Conservation (phyloP, 2,888 invertebrate species). For the Xanthostigma xanthostigma region DNA sequence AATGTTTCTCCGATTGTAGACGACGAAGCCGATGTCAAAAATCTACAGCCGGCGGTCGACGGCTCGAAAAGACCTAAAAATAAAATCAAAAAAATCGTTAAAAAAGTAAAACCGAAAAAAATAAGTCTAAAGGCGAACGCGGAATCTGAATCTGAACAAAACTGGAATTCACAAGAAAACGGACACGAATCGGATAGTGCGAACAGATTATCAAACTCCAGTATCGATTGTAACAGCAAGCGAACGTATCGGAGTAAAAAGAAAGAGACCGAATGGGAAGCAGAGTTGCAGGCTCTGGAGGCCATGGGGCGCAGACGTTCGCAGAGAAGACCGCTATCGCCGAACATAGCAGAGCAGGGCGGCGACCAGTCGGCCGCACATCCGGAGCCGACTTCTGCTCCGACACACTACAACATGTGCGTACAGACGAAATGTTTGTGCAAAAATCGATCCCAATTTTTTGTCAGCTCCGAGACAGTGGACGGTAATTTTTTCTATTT, state of each 20-base stretch:
- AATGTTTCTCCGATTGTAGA: background rate
- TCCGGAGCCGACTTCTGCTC: constrained; percentile 17
- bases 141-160: too few relatives aligned
- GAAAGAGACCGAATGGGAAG: background rate
- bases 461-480: constrained; percentile 12
- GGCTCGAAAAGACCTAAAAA: background rate
- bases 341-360: constrained; percentile 16
- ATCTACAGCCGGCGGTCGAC: background rate
- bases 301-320: constrained; percentile 1
- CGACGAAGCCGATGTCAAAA: background rate
- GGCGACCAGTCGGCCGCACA: constrained; percentile 15
- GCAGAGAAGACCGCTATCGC: background rate
- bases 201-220: too few relatives aligned
- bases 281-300: too few relatives aligned
- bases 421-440: constrained; percentile 22
- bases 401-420: constrained; percentile 14
- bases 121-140: too few relatives aligned
- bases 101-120: background rate
- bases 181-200: too few relatives aligned
- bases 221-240: too few relatives aligned
- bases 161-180: too few relatives aligned
- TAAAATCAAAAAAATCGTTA: constrained; percentile 5
- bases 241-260: background rate
- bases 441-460: constrained; percentile 19
- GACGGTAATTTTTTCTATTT: constrained; percentile 15